Base-by-base conservation (phyloP, 2,113 vertebrate genomes). In the Chamaetylas fuelleborni region DNA sequence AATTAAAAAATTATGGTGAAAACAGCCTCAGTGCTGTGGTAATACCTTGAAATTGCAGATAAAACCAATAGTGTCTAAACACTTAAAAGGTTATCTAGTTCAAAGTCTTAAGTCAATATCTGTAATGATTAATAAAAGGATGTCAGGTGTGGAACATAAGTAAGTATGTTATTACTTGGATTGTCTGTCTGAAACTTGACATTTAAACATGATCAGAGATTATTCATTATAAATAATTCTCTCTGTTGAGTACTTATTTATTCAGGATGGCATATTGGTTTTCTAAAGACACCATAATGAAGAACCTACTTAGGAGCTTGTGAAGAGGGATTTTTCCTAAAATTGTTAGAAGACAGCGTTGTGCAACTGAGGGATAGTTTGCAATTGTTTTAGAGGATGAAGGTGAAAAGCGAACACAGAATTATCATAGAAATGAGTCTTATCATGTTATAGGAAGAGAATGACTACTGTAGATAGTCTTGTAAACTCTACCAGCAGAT, bases 211-310 rank as follows among this genome's bases (percentile, higher is more conserved):
- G 40, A 69, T 77, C 58, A 56, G 23, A 62, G 28, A 81, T 87
- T 91, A 71, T 71, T 88, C 11, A 28, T 79, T 76, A 69, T 34
- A 82, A 95, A 91, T 81, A 77, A 69, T 89, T 87, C 50, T 86
- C 24, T 47, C 36, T 58, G 16, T 71, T 64, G 36, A 64, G 19
- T 51, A 47, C 29, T 78, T 73, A 77, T 65, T 84, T 81, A 61
- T 89, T 81, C 56, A 70, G 81, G 78, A 78, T 12, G 36, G 14
- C 12, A 38, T 29, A 13, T 43, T 81, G 29, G 4, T 84, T 86
- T 93, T 84, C n/a, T 61, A 53, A 87, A 57, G 12, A 28, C 19
- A 26, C 7, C 4, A 7, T 70, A 86, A 81, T 19, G 13, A 54
- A 77, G 42, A 91, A 9, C 8, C 33, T 40, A n/a, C 18, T 47